Evolutionary conservation across 2,113 vertebrate species (phyloP).

Genomic region (Cygnus atratus): DNA sequence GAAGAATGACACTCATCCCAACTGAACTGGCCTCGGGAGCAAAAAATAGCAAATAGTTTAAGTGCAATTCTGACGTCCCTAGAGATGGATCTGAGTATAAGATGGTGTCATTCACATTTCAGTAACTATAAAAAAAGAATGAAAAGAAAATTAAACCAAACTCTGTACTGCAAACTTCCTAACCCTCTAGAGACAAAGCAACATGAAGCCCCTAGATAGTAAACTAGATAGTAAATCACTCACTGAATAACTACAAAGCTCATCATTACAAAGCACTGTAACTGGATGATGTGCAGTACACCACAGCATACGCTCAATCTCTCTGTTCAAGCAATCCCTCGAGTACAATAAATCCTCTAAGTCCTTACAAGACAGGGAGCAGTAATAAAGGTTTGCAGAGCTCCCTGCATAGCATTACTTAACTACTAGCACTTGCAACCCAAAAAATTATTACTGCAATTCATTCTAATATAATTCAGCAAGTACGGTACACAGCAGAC

Average conservation of each 20-base stretch:
- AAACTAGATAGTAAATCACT: background rate
- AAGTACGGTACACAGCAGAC: fast-evolving
- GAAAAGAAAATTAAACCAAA: background rate
- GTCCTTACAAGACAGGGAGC: background rate
- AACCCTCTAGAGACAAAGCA: background rate
- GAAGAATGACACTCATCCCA: background rate
- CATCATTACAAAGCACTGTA: background rate
- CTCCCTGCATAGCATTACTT: background rate
- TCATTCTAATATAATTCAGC: background rate
- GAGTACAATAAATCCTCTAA: background rate
- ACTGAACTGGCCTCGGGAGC: background rate
- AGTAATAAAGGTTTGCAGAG: background rate
- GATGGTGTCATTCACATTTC: background rate
- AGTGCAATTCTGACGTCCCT: background rate
- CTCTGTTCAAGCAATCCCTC: background rate
- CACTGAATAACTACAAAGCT: background rate
- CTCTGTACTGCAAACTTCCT: background rate
- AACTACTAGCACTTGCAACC: background rate
- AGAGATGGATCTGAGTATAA: background rate
- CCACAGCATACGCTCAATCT: background rate
- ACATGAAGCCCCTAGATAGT: background rate
- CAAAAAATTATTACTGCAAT: background rate
- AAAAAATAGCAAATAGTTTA: background rate
- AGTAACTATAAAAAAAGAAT: background rate
- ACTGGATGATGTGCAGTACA: fast-evolving